phyloP scores from a whole-genome alignment of 2,888 invertebrate species.

The Pyrgus malvae region DNA sequence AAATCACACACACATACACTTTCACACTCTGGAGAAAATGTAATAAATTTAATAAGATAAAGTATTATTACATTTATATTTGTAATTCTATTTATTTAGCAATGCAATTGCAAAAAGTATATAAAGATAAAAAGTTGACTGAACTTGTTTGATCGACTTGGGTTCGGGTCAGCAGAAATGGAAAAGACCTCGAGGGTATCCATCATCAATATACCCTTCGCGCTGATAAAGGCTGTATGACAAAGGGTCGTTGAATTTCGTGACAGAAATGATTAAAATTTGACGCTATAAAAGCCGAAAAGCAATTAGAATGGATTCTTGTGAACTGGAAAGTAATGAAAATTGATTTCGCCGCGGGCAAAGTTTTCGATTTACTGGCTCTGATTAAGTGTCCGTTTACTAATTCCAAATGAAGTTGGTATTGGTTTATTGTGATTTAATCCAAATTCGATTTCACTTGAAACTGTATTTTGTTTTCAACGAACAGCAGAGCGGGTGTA shows the following conservation, averaged over 20 bases:
- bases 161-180: no score
- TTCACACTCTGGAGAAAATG: no score
- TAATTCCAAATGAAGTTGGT: conserved; percentile 21
- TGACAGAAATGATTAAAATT: conserved; percentile 20
- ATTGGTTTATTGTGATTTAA: conserved; percentile 12
- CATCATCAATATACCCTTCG: no score
- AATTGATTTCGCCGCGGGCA: conserved; percentile 26
- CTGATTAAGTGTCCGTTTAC: conserved; percentile 24
- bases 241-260: conserved; percentile 7
- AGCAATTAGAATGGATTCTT: conserved; percentile 26
- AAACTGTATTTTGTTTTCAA: neutral
- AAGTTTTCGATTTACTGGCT: conserved; percentile 23
- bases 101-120: no score
- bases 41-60: no score
- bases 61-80: no score
- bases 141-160: no score
- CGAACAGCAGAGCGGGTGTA: no score
- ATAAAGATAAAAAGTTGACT: no score
- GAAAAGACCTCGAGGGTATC: no score
- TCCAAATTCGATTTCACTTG: conserved; percentile 8
- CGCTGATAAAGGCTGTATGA: neutral
- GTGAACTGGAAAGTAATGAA: conserved; percentile 25
- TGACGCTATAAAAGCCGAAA: conserved; percentile 23
- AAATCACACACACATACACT: no score
- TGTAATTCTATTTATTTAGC: no score